A percentile compares a stretch with the other conserved stretches of the same genome.
These are phyloP conservation scores for Blastobasis adustella DNA, from an alignment of 2,888 invertebrate species.

Conservation along the genomic window DNA sequence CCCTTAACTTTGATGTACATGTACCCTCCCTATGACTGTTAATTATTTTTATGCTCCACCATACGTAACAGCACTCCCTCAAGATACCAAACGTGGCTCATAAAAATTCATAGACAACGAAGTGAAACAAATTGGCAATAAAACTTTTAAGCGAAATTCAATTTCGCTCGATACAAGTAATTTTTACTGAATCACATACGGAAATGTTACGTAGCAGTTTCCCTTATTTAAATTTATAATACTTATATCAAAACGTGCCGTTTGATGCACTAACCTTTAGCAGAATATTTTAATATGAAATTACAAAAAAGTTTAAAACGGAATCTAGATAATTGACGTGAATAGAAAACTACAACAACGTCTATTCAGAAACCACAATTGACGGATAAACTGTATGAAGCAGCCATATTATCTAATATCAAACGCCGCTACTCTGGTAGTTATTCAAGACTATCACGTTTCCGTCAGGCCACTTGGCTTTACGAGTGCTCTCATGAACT, in stretches of 20 bases:
- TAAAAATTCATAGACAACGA: constrained; percentile 60
- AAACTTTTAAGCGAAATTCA: constrained; percentile 34
- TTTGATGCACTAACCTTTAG: too few species aligned
- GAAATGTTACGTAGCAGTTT: too few species aligned
- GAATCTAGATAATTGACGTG: too few species aligned
- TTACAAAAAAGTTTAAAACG: too few species aligned
- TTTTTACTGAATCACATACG: too few species aligned
- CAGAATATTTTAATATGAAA: too few species aligned
- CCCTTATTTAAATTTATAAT: too few species aligned
- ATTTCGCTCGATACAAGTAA: constrained; percentile 15
- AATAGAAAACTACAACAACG: too few species aligned
- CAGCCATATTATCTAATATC: constrained; percentile 36
- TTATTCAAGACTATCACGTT: constrained; percentile 57
- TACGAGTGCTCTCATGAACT: constrained; percentile 45
- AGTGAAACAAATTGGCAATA: constrained; percentile 48
- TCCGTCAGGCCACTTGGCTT: constrained; percentile 43
- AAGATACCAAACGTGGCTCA: constrained; percentile 49
- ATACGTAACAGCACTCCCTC: constrained; percentile 53
- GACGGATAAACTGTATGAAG: constrained; percentile 22
- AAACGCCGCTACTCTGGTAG: constrained; percentile 38
- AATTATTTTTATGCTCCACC: constrained; percentile 68
- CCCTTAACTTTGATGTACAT: constrained; percentile 70
- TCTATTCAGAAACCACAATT: neutral
- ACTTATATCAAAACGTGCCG: too few species aligned
- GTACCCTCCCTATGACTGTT: constrained; percentile 61